These are phyloP conservation scores for Hirtodrosophila cameraria DNA, from an alignment of 2,888 invertebrate species.

Conservation along the genomic window DNA sequence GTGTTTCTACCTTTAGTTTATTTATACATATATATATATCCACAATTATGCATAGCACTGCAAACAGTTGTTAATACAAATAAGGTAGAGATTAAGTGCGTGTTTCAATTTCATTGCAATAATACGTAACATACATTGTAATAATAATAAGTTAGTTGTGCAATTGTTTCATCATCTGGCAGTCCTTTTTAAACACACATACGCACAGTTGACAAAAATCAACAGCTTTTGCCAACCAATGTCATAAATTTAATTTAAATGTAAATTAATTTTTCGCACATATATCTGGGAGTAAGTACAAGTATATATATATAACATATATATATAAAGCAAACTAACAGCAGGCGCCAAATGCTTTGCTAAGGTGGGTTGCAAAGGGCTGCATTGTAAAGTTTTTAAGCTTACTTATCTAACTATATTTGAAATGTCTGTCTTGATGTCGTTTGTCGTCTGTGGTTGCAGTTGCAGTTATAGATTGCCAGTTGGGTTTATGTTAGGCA, in stretches of 20 bases:
- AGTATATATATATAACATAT: no score
- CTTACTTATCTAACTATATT: conserved; percentile 56
- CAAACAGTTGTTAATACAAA: neutral
- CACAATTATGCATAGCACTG: conserved; percentile 1
- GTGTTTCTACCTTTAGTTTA: no score
- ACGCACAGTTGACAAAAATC: conserved; percentile 15
- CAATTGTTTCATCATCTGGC: conserved; percentile 40
- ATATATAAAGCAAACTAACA: no score
- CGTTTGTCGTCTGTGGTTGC: conserved; percentile 32
- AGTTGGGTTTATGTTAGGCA: conserved; percentile 27
- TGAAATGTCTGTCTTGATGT: conserved; percentile 26
- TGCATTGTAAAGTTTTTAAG: conserved; percentile 51
- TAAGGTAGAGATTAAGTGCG: neutral
- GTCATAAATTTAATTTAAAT: conserved; percentile 62
- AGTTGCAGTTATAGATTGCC: conserved; percentile 56
- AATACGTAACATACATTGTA: conserved; percentile 19
- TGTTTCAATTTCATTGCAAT: conserved; percentile 32
- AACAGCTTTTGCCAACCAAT: conserved; percentile 49
- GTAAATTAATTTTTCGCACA: conserved; percentile 64
- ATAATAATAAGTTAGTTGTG: conserved; percentile 33
- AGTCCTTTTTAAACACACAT: neutral
- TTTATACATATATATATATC: neutral
- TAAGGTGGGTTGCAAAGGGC: no score
- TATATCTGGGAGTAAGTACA: neutral
- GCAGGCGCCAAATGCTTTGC: no score